Percentiles rank a stretch among this genome's conserved stretches.
phyloP scores from a whole-genome alignment of 1,140 invertebrate genomes.

The Mamestra configurata region DNA sequence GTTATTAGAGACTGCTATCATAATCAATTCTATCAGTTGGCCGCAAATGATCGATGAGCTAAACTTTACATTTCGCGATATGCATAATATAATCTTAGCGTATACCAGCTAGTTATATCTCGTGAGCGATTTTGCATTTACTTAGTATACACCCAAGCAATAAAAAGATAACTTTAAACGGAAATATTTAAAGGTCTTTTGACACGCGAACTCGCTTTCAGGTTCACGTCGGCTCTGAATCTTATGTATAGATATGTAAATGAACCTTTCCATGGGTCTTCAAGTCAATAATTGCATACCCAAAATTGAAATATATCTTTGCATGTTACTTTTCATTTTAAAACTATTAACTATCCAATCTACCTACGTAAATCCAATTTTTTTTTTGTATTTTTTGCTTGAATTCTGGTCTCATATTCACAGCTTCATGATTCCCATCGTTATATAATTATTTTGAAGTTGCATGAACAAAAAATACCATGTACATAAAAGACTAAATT shows the following conservation, averaged over 20 bases:
- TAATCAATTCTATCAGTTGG: too few species aligned
- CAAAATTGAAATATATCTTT: not conserved
- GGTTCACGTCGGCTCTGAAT: slow-evolving; percentile 36
- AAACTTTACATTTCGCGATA: not conserved
- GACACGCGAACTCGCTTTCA: slow-evolving; percentile 65
- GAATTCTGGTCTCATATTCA: too few species aligned
- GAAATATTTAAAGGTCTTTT: slow-evolving; percentile 67
- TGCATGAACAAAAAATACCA: not conserved
- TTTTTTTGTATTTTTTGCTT: too few species aligned
- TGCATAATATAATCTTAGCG: not conserved
- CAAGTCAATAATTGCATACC: not conserved
- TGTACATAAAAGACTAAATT: not conserved
- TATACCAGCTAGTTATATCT: not conserved
- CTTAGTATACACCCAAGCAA: slow-evolving; percentile 52
- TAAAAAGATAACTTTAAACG: slow-evolving; percentile 67
- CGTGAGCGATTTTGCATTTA: slow-evolving; percentile 50
- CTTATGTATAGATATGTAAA: slow-evolving; percentile 20
- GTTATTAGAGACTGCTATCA: too few species aligned
- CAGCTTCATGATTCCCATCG: too few species aligned
- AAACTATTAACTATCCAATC: too few species aligned
- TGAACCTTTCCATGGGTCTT: slow-evolving; percentile 9
- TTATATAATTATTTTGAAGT: not conserved
- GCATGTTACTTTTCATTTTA: too few species aligned
- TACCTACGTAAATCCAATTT: too few species aligned
- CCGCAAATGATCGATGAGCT: not conserved